A percentile compares a stretch with the other conserved stretches of the same genome.
phyloP scores from a whole-genome alignment of 2,888 invertebrate genomes.

The Rapana venosa region DNA sequence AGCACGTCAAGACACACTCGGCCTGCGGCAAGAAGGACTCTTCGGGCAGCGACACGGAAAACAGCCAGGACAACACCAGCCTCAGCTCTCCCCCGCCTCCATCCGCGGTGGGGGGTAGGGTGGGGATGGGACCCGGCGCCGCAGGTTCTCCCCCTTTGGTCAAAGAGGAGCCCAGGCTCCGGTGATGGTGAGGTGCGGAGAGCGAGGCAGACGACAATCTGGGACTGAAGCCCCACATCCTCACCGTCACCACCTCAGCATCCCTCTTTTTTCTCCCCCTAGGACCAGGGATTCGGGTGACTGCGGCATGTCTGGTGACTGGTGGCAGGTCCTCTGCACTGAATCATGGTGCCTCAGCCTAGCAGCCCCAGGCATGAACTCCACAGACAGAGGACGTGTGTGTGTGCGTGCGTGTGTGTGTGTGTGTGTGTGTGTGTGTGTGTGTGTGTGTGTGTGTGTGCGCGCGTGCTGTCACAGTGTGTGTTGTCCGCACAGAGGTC shows the following conservation, averaged over 20 bases:
- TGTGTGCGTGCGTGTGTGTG: not conserved
- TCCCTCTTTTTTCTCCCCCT: too few relatives aligned
- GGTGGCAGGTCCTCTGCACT: too few relatives aligned
- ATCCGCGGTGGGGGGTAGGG: not conserved
- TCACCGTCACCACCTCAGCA: not conserved
- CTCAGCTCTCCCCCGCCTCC: conserved; percentile 33
- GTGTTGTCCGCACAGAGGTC: conserved; percentile 18
- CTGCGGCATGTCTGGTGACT: too few relatives aligned
- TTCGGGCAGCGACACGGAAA: conserved; percentile 65
- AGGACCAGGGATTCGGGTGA: too few relatives aligned
- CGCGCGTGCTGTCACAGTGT: not conserved
- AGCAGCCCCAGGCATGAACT: too few relatives aligned
- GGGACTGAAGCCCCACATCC: conserved; percentile 5
- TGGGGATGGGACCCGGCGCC: not conserved
- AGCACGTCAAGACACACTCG: conserved; percentile 91
- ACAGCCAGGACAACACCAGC: conserved; percentile 54
- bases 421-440: not conserved
- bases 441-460: not conserved
- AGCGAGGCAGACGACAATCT: not conserved
- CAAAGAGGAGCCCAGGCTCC: conserved; percentile 42
- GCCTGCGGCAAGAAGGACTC: conserved; percentile 60
- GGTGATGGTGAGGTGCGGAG: conserved; percentile 7
- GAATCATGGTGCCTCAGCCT: too few relatives aligned
- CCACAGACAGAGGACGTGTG: not conserved
- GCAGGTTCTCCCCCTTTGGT: conserved; percentile 34